Evolutionary conservation across 2,113 vertebrate species (phyloP).

Genomic region (Eira barbara): DNA sequence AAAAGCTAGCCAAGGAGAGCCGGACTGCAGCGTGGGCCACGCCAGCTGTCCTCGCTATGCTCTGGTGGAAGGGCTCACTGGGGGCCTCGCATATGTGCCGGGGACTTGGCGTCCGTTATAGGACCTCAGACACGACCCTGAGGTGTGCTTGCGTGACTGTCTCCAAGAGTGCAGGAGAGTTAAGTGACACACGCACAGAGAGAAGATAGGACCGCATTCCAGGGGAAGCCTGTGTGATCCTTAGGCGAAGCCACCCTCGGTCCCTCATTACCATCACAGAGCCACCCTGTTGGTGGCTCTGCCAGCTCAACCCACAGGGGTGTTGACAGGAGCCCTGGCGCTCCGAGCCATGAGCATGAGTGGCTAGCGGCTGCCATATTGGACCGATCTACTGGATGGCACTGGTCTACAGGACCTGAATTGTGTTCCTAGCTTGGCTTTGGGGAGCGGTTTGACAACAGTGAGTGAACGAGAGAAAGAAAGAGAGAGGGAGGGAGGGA

Average conservation of each 20-base stretch:
- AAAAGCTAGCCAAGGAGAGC: not conserved
- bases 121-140: accelerated
- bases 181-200: not conserved
- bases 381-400: not conserved
- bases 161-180: accelerated
- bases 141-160: too few relatives aligned
- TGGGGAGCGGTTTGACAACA: not conserved
- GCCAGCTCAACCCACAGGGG: not conserved
- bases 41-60: not conserved
- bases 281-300: not conserved
- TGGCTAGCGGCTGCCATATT: not conserved
- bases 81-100: accelerated
- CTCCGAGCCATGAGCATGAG: not conserved
- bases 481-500: not conserved
- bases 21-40: accelerated
- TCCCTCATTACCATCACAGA: not conserved
- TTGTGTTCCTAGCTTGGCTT: not conserved
- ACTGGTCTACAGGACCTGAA: not conserved
- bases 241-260: accelerated
- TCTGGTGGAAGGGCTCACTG: not conserved
- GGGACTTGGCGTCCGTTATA: not conserved
- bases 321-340: not conserved
- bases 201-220: not conserved
- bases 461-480: not conserved
- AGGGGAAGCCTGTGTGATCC: not conserved